phyloP scores from a whole-genome alignment of 1,140 invertebrate genomes.

The Drosophila miranda region DNA sequence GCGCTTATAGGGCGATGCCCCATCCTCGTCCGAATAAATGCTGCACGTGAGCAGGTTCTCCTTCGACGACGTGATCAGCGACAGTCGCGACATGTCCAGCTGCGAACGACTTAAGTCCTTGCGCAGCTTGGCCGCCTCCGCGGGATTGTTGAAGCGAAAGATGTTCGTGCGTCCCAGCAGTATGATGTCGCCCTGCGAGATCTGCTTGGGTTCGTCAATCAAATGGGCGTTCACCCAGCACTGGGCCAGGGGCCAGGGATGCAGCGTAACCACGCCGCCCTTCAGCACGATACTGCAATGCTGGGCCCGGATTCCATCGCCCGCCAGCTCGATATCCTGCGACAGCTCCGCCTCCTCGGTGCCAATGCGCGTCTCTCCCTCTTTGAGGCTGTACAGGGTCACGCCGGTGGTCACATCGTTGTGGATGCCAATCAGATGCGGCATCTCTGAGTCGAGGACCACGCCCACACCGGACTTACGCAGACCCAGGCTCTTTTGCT shows the following conservation, averaged over 20 bases:
- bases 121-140: slow-evolving; percentile 92
- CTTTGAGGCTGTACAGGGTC: slow-evolving; percentile 94
- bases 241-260: slow-evolving; percentile 87
- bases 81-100: slow-evolving; percentile 91
- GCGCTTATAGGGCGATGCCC: slow-evolving; percentile 64
- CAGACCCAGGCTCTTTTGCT: slow-evolving; percentile 92
- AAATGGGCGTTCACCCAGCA: slow-evolving; percentile 93
- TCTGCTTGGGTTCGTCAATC: slow-evolving; percentile 88
- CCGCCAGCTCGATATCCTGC: slow-evolving; percentile 91
- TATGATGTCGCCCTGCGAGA: slow-evolving; percentile 91
- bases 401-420: slow-evolving; percentile 96
- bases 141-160: slow-evolving; percentile 96
- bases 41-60: slow-evolving; percentile 84
- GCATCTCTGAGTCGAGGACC: slow-evolving; percentile 95
- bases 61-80: slow-evolving; percentile 90
- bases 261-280: slow-evolving; percentile 89
- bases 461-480: slow-evolving; percentile 93
- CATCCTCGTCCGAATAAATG: slow-evolving; percentile 72
- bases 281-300: slow-evolving; percentile 91
- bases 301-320: slow-evolving; percentile 90
- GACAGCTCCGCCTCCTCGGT: slow-evolving; percentile 87
- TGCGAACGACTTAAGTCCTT: slow-evolving; percentile 87
- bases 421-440: slow-evolving; percentile 95
- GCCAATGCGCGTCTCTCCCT: slow-evolving; percentile 90
- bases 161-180: slow-evolving; percentile 94